Base-by-base conservation (phyloP, 2,888 invertebrate species). In the Cosmia pyralina region DNA sequence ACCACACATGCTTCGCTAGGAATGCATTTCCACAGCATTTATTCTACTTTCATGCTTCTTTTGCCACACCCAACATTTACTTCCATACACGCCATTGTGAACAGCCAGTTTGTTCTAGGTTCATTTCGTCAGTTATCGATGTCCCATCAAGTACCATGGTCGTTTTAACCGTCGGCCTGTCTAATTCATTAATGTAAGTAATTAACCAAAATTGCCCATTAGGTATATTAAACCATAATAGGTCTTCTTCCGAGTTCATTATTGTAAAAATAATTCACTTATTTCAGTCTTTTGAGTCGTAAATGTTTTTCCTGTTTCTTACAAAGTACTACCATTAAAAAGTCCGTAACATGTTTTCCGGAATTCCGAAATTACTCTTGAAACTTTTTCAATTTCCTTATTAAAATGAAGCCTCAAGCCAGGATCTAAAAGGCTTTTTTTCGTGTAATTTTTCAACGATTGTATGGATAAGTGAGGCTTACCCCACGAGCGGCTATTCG, bases 321-420 rank as follows among this genome's bases (percentile, higher is more conserved):
- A 58, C 17, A 52, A 75, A 69, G 62, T 41, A 41, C 38, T 4
- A 38, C 38, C 38, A 4, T 52, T 48, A 19, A 13, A 57, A 62
- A 71, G 67, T 73, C 67, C 66, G 53, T 69, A 71, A 79, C 73
- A 72, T 71, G 75, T 77, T 82, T 82, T 58, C 59, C 34, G 53
- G 62, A 79, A 77, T 79, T 78, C 55, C 34, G 59, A 50, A 85
- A 81, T 84, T 72, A 63, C 69, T 74, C 50, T 62, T 41, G 22
- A 68, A 84, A 85, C 75, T 85, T 86, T 82, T 83, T 75, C 78
- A 72, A 78, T 82, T 75, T 79, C 41, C 41, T 57, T 72, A 46
- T 60, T 62, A 65, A 69, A 76, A 76, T 60, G 46, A 41, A 69
- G 41, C 11, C 22, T 60, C 38, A 41, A 69, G 41, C 11, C 22